A percentile compares a stretch with the other conserved stretches of the same genome.
These are phyloP conservation scores for Apodemia duryi DNA, from an alignment of 2,888 invertebrate genomes.

Conservation along the genomic window DNA sequence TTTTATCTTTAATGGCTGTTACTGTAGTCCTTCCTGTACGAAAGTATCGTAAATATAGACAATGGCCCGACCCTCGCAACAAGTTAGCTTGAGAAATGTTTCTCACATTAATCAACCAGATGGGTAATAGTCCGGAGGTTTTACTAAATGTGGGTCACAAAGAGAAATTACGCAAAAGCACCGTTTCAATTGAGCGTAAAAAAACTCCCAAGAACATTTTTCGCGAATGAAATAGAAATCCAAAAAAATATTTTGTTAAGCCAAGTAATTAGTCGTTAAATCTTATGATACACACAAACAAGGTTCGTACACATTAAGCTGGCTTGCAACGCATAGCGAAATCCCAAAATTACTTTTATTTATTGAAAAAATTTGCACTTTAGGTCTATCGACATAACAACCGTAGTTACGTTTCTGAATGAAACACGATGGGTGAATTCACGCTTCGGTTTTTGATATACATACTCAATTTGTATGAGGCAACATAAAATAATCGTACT, in stretches of 20 bases:
- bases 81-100: conserved; percentile 36
- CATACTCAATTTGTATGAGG: background rate
- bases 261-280: conserved; percentile 13
- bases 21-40: conserved; percentile 31
- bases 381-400: background rate
- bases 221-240: conserved; percentile 20
- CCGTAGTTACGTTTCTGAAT: background rate
- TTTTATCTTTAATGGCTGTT: conserved; percentile 37
- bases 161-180: conserved; percentile 26
- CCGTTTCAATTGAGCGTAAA: conserved; percentile 26
- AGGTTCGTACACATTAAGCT: background rate
- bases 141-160: conserved; percentile 34
- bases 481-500: background rate
- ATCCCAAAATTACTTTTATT: conserved; percentile 4
- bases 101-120: conserved; percentile 59
- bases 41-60: conserved; percentile 38
- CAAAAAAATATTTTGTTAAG: conserved; percentile 18
- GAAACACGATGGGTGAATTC: background rate
- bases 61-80: conserved; percentile 38
- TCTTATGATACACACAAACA: conserved; percentile 8
- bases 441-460: background rate
- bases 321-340: conserved; percentile 5
- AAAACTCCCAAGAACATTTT: conserved; percentile 21
- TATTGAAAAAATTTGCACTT: conserved; percentile 1
- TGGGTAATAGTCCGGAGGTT: conserved; percentile 41